Evolutionary conservation across 2,797 vertebrate species (phyloP), one percentile per base, ranked within the genome.

Genomic region (Hipposideros larvatus): DNA sequence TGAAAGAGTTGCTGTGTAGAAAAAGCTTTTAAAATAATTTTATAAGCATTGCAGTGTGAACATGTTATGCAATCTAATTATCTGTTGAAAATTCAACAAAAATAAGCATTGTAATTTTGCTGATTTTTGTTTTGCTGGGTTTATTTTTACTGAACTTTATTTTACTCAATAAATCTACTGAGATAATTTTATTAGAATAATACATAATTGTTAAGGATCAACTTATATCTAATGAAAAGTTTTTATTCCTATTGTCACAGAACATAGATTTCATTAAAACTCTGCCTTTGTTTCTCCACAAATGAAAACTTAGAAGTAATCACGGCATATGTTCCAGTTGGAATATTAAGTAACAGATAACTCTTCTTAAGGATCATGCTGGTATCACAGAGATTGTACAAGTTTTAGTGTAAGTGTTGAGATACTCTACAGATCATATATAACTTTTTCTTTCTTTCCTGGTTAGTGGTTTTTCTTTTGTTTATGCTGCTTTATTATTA

Each of bases 111-210:
- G 48, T 51, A 63, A 22, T 65, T 95, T 66, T 66, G 11, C 11
- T 19, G 16, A 14, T 57, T 84, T 91, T 93, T 92, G 34, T 86
- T 79, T 92, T 82, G 1, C 22, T 85, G 73, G 10, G 79, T 22
- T 74, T 37, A 11, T 80, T 94, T 95, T 95, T 92, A 78, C 55
- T 66, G 70, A 96, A 79, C 7, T 84, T 90, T 18, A 46, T 70
- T 86, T 94, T 74, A 73, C 59, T 70, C 10, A 70, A 6, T 78
- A 61, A 57, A 74, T 87, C 15, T 34, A 16, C 74, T 70, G 31
- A 70, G 31, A 77, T n/a, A 37, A 90, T 87, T 92, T 96, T 79
- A 78, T 70, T 94, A 55, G 5, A 80, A 66, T 77, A 87, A 48
- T 46, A 14, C 14, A 55, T 95, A 46, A 34, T 53, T 59, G 11